These are phyloP conservation scores for Castor canadensis DNA, from an alignment of 2,113 vertebrate species.

Conservation along the genomic window DNA sequence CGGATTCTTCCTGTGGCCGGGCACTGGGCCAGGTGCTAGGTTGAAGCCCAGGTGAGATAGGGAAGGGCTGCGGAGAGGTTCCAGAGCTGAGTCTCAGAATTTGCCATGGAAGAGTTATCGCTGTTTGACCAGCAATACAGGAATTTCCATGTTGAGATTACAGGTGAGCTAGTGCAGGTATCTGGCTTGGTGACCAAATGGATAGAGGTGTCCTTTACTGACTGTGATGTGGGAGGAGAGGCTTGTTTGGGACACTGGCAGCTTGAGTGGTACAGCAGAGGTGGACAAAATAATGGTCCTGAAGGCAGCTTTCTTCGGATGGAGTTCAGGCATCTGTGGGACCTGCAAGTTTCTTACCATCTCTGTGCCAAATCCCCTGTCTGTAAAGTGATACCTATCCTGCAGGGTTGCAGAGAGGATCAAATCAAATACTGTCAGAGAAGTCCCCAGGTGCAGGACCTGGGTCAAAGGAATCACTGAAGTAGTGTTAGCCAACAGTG, in stretches of 20 bases:
- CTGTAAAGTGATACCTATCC: not conserved
- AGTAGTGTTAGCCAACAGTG: too few relatives aligned
- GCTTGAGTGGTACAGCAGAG: accelerated
- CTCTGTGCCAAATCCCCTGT: not conserved
- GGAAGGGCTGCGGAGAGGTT: not conserved
- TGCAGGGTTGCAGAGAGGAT: not conserved
- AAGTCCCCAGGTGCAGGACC: not conserved
- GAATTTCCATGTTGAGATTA: not conserved
- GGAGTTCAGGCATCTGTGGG: not conserved
- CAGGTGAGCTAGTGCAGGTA: not conserved
- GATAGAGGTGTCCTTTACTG: not conserved
- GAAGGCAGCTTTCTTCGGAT: not conserved
- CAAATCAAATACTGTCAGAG: not conserved
- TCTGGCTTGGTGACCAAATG: not conserved
- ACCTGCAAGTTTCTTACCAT: not conserved
- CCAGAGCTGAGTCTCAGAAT: not conserved
- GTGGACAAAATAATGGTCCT: not conserved
- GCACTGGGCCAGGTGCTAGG: not conserved
- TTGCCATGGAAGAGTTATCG: not conserved
- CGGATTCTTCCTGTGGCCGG: not conserved
- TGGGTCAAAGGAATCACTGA: not conserved
- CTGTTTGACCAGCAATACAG: not conserved
- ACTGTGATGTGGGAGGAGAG: not conserved
- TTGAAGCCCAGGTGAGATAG: not conserved
- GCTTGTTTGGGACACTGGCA: not conserved